Conservation (phyloP, 2,888 invertebrate species). For the Thereva nobilitata region DNA sequence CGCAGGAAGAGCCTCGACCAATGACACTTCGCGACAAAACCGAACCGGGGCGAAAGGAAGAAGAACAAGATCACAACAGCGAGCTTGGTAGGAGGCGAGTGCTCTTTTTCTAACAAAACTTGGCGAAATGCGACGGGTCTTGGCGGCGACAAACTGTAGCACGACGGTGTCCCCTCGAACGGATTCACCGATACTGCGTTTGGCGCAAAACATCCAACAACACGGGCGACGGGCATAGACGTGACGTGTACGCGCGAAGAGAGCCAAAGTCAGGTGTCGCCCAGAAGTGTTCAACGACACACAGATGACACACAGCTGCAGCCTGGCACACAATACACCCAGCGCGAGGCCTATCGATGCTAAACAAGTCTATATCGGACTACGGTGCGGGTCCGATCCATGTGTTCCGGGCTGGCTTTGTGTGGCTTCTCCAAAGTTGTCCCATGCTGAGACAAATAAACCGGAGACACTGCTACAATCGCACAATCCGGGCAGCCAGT, state of each 20-base stretch:
- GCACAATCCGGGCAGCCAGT: constrained; percentile 8
- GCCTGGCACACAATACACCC: constrained; percentile 8
- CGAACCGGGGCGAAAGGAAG: constrained; percentile 25
- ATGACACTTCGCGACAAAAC: constrained; percentile 41
- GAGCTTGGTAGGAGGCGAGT: constrained; percentile 9
- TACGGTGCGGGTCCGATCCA: constrained; percentile 7
- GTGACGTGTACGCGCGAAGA: constrained; percentile 38
- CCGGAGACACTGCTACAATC: constrained; percentile 22
- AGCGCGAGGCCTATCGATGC: constrained; percentile 6
- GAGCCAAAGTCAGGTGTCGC: constrained; percentile 41
- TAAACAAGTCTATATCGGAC: constrained; percentile 5
- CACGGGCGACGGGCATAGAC: constrained; percentile 23
- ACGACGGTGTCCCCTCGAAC: constrained; percentile 41
- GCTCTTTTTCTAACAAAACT: constrained; percentile 27
- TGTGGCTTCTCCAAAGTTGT: constrained; percentile 22
- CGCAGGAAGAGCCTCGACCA: constrained; percentile 38
- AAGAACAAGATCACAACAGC: constrained; percentile 17
- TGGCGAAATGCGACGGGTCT: constrained; percentile 29
- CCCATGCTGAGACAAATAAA: constrained; percentile 20
- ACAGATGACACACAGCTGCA: constrained; percentile 15
- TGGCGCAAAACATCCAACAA: constrained; percentile 25
- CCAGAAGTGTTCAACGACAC: constrained; percentile 32
- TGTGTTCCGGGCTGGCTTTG: constrained; percentile 18
- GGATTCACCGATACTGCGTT: constrained; percentile 42
- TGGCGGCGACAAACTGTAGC: constrained; percentile 34